Evolutionary conservation across 2,797 vertebrate species (phyloP), one percentile per base, ranked within the genome.

Genomic region (Staurois parvus): DNA sequence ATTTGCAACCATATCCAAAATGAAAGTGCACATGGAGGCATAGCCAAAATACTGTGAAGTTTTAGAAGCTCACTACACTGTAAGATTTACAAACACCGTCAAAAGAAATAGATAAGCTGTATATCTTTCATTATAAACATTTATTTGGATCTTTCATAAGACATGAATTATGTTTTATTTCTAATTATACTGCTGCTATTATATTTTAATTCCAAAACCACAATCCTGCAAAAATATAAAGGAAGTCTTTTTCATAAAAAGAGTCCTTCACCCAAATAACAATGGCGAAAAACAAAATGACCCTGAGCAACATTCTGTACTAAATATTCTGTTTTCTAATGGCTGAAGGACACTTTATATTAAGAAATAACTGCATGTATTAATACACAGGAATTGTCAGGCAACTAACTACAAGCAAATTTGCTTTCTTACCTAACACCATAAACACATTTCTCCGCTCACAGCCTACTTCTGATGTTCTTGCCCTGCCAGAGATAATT

Each of bases 381-480:
- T 59, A 24, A 19, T 19, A n/a, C 52, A n/a, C 21, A 15, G n/a
- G 0, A 17, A 48, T 62, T 76, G n/a, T 15, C 19, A 72, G 11
- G 26, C 24, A 64, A 72, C 15, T 72, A 56, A 32, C 10, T 66
- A 24, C 76, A 28, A 64, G n/a, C 19, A 79, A 72, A 79, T 59
- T 11, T 12, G 15, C 45, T 9, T 78, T 87, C 83, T 77, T 81
- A 84, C 9, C 69, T 86, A 76, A 76, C 77, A 66, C 77, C 59
- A 70, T 70, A 76, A 48, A 70, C 0, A 0, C 1, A 79, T 76
- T 45, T 88, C 70, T 84, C 76, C 4, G 10, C 59, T 88, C 85
- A 73, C 4, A 90, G 88, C 83, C 85, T 87, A 82, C 79, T 83
- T 42, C 81, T 87, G 85, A 90, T 85, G 73, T 87, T 88, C 89